Evolutionary conservation across 35 echinoderm and acorn worm species (phyloP).

Genomic region (Apostichopus japonicus): DNA sequence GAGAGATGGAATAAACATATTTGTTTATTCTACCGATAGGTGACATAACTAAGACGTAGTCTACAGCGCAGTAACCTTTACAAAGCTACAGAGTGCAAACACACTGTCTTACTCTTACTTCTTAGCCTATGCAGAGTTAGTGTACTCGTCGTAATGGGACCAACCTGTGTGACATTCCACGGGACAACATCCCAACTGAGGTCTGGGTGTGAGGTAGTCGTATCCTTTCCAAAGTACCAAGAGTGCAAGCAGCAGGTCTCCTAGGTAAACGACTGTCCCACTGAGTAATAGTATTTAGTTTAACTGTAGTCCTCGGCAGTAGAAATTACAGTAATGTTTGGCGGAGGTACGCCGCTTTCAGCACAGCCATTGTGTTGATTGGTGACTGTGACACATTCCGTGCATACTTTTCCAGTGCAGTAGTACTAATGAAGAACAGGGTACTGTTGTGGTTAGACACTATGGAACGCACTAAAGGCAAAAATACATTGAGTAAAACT

Average conservation of each 20-base stretch:
- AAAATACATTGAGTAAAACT: neutral
- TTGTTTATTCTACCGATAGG: too few species aligned
- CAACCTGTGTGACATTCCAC: constrained; percentile 21
- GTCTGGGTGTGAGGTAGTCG: neutral
- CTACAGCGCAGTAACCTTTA: too few species aligned
- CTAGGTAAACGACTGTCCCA: neutral
- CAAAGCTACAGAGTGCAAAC: too few species aligned
- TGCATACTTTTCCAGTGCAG: neutral
- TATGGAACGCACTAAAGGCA: neutral
- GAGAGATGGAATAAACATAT: too few species aligned
- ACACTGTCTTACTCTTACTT: neutral
- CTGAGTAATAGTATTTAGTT: neutral
- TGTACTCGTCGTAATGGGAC: neutral
- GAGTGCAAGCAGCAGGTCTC: neutral
- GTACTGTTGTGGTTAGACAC: neutral
- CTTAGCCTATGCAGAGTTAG: neutral
- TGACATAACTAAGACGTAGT: too few species aligned
- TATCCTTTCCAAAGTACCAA: constrained; percentile 4
- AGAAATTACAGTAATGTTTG: neutral
- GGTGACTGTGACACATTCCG: neutral
- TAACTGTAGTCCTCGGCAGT: neutral
- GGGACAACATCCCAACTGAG: constrained; percentile 5
- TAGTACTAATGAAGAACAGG: neutral
- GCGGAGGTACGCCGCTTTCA: neutral
- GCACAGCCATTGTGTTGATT: constrained; percentile 1